Conservation (phyloP, 2,888 invertebrate species). For the Monoplex corrugatus region DNA sequence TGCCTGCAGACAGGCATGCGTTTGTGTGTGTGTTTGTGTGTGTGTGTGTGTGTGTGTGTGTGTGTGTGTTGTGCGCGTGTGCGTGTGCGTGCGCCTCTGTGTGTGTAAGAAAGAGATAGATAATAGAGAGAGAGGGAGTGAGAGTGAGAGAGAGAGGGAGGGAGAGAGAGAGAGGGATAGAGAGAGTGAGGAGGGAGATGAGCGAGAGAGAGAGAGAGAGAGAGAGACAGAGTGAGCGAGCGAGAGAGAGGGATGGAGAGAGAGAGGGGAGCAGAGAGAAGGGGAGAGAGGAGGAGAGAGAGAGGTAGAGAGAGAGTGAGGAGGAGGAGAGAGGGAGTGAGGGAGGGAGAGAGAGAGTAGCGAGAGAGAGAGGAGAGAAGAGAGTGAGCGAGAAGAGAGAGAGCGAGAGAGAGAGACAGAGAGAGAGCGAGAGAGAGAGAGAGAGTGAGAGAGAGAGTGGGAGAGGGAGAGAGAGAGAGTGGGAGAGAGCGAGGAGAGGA, state of each 20-base stretch:
- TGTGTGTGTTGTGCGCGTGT: not conserved
- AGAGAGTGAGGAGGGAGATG: not conserved
- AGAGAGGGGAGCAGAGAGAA: not conserved
- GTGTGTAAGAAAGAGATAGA: not conserved
- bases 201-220: constrained; percentile 11
- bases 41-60: not conserved
- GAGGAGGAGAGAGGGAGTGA: constrained; percentile 33
- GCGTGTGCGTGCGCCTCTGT: not conserved
- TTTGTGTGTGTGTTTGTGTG: no score
- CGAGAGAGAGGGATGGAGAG: not conserved
- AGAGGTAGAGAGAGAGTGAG: constrained; percentile 40
- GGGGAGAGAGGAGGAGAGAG: constrained; percentile 16
- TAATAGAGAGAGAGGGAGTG: not conserved
- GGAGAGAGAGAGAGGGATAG: not conserved
- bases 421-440: no score
- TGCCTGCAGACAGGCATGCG: no score
- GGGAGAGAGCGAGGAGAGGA: no score
- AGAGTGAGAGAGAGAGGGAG: no score
- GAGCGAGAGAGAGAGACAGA: no score
- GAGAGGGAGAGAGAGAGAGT: no score
- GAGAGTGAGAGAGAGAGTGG: no score
- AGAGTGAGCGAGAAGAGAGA: not conserved
- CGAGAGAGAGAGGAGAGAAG: constrained; percentile 26
- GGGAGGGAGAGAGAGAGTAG: constrained; percentile 41
- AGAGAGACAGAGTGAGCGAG: not conserved